Conservation (phyloP, 2,888 invertebrate genomes). For the Plagodis pulveraria region DNA sequence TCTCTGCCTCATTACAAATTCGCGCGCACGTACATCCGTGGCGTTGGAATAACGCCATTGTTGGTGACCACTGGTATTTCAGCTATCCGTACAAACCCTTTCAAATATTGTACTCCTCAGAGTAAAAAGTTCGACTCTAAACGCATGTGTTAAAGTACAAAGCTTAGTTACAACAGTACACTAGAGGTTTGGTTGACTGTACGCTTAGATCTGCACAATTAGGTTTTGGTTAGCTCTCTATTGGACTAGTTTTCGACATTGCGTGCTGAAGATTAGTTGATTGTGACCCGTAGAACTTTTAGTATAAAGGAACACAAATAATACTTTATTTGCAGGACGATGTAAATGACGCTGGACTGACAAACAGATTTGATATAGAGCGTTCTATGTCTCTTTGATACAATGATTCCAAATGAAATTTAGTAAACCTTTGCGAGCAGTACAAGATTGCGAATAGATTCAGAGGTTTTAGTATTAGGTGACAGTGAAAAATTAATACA, state of each 20-base stretch:
- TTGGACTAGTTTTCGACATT: background rate
- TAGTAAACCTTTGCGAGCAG: no score
- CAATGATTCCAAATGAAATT: no score
- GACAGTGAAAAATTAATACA: no score
- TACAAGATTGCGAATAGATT: no score
- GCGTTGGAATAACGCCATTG: slow-evolving; percentile 58
- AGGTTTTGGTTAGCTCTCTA: background rate
- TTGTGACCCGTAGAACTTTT: no score
- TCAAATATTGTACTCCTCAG: background rate
- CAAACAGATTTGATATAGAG: no score
- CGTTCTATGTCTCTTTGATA: no score
- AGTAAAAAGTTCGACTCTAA: slow-evolving; percentile 12
- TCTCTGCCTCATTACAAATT: slow-evolving; percentile 70
- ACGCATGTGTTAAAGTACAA: background rate
- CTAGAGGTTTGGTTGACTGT: background rate
- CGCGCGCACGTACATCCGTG: slow-evolving; percentile 62
- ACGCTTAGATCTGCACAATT: slow-evolving; percentile 11
- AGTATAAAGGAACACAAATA: no score
- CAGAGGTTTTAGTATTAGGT: no score
- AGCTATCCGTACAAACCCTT: slow-evolving; percentile 13
- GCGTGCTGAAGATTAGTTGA: no score
- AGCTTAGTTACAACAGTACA: background rate
- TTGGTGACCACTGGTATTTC: slow-evolving; percentile 38
- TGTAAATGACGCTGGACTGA: no score
- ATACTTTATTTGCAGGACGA: no score